Evolutionary conservation across 2,888 invertebrate genomes (phyloP), one percentile per base, ranked within the genome.

Genomic region (Blastobasis lacticolella): DNA sequence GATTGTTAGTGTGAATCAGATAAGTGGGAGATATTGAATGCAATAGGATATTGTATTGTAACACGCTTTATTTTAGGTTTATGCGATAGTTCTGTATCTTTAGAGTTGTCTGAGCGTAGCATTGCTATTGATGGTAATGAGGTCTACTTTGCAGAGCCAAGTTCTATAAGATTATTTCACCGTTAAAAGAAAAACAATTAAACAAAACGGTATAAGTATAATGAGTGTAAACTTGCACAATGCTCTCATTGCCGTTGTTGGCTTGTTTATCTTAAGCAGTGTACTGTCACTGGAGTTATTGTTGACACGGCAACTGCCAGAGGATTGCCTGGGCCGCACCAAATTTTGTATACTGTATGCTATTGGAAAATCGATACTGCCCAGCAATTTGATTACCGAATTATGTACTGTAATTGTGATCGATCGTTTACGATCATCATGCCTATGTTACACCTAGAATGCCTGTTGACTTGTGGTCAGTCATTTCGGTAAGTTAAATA

Each of bases 301-400:
- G 84, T 82, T 84, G 85, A 85, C 81, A 77, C 63, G 72, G 81
- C 83, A 84, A 85, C 78, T 85, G 84, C 76, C 71, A 66, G 62
- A 79, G 81, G 80, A 84, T 84, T 78, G 84, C 76, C 71, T 66
- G 62, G 79, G 81, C 80, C 54, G 58, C 59, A 61, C 64, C 65
- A 69, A 74, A 80, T 77, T 74, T 70, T 73, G 75, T 72, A 71
- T 75, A 67, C 78, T 77, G 81, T 78, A 71, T 75, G 67, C 78
- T 77, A 81, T 78, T 75, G 71, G 69, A 74, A 82, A 82, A 84
- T 84, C 79, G 70, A 84, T 81, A 77, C 49, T 50, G 40, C 52
- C 50, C 41, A 56, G 45, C 45, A 46, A 58, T 60, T 58, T 23
- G 23, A 23, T 23, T 23, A 23, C 23, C 23, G 23, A 23, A 23